Conservation (phyloP, 2,113 vertebrate species). For the Oryzias woworae region DNA sequence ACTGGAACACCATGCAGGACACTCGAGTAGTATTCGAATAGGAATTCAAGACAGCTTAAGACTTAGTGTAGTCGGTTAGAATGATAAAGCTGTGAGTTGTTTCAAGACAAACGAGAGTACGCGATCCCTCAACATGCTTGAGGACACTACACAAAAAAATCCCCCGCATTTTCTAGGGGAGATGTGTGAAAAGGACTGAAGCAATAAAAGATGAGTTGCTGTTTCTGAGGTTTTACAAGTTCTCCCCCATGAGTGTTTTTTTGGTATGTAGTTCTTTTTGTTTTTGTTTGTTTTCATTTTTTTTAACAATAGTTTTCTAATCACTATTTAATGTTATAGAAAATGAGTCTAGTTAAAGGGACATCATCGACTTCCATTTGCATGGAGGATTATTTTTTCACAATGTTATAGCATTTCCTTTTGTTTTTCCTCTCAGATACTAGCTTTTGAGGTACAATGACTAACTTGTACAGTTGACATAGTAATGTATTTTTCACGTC, state of each 20-base stretch:
- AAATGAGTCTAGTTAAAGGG: slow-evolving; percentile 73
- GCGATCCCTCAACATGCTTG: slow-evolving; percentile 30
- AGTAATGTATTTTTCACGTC: slow-evolving; percentile 71
- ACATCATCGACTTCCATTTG: slow-evolving; percentile 69
- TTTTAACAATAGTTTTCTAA: slow-evolving; percentile 73
- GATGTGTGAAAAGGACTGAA: slow-evolving; percentile 64
- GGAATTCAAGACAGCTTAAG: slow-evolving; percentile 62
- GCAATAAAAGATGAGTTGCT: slow-evolving; percentile 74
- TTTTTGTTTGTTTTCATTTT: slow-evolving; percentile 3
- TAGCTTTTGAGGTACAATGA: slow-evolving; percentile 73
- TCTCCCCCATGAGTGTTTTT: slow-evolving; percentile 61
- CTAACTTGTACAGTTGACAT: slow-evolving; percentile 76
- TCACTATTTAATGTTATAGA: slow-evolving; percentile 80
- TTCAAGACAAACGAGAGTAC: slow-evolving; percentile 35
- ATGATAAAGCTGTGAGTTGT: slow-evolving; percentile 68
- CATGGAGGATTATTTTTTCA: slow-evolving; percentile 75
- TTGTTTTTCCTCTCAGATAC: slow-evolving; percentile 48
- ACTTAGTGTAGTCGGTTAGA: slow-evolving; percentile 68
- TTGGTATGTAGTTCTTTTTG: slow-evolving; percentile 55
- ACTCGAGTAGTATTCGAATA: slow-evolving; percentile 60
- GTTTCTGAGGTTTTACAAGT: slow-evolving; percentile 59
- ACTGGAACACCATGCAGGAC: slow-evolving; percentile 46
- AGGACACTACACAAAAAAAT: slow-evolving; percentile 42
- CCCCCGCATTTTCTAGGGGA: slow-evolving; percentile 54
- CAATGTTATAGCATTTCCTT: slow-evolving; percentile 56